A percentile compares a stretch with the other conserved stretches of the same genome.
Evolutionary conservation across 2,113 vertebrate genomes (phyloP).

Genomic region (Anoura caudifer): DNA sequence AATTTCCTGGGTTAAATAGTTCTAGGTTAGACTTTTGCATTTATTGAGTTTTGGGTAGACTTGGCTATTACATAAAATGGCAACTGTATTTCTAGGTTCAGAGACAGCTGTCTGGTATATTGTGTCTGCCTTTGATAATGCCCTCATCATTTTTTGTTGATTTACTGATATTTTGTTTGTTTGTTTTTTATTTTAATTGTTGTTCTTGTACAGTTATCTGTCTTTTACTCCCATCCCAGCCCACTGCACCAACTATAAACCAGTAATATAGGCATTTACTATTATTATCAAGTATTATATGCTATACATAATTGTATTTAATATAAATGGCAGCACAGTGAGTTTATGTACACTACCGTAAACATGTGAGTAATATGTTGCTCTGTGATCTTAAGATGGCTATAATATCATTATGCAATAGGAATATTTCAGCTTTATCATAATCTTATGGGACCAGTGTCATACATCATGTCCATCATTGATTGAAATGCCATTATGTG

Average conservation of each 20-base stretch:
- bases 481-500: neutral
- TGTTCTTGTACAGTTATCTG: too few relatives aligned
- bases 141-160: neutral
- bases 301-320: neutral
- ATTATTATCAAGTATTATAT: neutral
- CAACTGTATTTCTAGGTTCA: neutral
- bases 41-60: neutral
- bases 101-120: neutral
- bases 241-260: too few relatives aligned
- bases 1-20: neutral
- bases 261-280: neutral
- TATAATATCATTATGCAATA: neutral
- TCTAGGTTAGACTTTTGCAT: neutral
- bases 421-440: neutral
- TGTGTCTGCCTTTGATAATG: neutral
- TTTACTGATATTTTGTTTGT: neutral
- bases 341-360: neutral
- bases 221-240: too few relatives aligned
- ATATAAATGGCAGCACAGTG: neutral
- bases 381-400: neutral
- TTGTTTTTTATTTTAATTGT: too few relatives aligned
- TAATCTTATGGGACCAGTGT: neutral
- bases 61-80: neutral
- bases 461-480: neutral
- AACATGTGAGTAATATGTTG: neutral